phyloP scores from a whole-genome alignment of 2,797 vertebrate genomes.

The Hoplostethus mediterraneus region DNA sequence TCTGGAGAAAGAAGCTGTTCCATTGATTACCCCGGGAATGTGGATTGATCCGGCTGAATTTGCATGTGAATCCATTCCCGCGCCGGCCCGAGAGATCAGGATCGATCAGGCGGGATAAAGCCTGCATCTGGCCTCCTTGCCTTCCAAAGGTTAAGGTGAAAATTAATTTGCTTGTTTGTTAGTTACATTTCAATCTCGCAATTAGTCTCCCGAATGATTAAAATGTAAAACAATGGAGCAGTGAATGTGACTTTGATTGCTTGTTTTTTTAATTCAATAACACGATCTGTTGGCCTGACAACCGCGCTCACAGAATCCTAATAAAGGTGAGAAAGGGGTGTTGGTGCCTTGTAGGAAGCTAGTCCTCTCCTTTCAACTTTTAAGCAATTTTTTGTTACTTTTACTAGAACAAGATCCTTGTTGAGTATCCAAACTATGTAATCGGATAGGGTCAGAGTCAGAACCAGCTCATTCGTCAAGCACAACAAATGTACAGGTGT shows the following conservation, averaged over 20 bases:
- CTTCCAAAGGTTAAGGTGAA: conserved; percentile 81
- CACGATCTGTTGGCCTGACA: conserved; percentile 59
- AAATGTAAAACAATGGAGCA: conserved; percentile 77
- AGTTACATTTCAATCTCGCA: conserved; percentile 74
- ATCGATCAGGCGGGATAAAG: conserved; percentile 78
- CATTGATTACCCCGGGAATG: conserved; percentile 61
- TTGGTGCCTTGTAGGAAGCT: conserved; percentile 7
- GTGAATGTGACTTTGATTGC: conserved; percentile 80
- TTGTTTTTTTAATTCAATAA: conserved; percentile 60
- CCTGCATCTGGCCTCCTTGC: conserved; percentile 48
- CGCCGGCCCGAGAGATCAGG: conserved; percentile 66
- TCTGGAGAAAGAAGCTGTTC: conserved; percentile 54
- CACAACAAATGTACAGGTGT: not conserved
- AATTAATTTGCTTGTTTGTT: conserved; percentile 82
- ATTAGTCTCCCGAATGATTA: conserved; percentile 77
- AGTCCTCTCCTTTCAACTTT: not conserved
- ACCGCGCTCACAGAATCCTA: conserved; percentile 52
- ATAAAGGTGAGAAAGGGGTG: conserved; percentile 48
- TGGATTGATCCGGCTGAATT: conserved; percentile 74
- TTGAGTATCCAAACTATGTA: no score
- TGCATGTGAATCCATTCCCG: conserved; percentile 80
- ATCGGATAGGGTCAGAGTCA: no score
- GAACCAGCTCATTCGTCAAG: not conserved
- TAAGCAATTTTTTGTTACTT: conserved; percentile 12
- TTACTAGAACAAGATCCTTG: not conserved